A percentile compares a stretch with the other conserved stretches of the same genome.
phyloP scores from a whole-genome alignment of 2,113 vertebrate genomes.

The Sprattus sprattus region DNA sequence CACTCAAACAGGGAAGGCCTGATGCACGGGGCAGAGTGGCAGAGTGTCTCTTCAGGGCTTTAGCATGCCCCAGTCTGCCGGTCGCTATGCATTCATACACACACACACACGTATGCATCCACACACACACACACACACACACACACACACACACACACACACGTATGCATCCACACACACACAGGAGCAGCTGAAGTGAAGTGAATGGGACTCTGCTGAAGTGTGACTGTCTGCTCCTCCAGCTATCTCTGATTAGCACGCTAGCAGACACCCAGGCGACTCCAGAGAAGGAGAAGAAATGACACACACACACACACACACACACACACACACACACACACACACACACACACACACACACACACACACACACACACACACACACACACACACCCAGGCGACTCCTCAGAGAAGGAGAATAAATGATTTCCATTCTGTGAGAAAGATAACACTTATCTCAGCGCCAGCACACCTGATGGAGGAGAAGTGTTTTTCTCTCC shows the following conservation, averaged over 20 bases:
- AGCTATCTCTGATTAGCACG: not conserved
- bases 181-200: not conserved
- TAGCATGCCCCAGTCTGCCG: too few species aligned
- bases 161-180: too few species aligned
- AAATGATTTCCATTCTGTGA: slow-evolving; percentile 2
- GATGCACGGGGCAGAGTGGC: too few species aligned
- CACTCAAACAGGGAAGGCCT: too few species aligned
- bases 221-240: not conserved
- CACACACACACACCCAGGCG: not conserved
- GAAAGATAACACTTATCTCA: not conserved
- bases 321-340: not conserved
- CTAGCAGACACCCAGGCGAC: not conserved
- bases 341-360: not conserved
- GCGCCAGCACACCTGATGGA: not conserved
- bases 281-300: too few species aligned
- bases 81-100: too few species aligned
- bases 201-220: not conserved
- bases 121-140: too few species aligned
- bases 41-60: too few species aligned
- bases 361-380: not conserved
- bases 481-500: too few species aligned
- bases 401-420: not conserved
- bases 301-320: not conserved
- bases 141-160: too few species aligned
- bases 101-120: too few species aligned